Evolutionary conservation across 2,888 invertebrate genomes (phyloP).

Genomic region (Epirrhoe tristata): DNA sequence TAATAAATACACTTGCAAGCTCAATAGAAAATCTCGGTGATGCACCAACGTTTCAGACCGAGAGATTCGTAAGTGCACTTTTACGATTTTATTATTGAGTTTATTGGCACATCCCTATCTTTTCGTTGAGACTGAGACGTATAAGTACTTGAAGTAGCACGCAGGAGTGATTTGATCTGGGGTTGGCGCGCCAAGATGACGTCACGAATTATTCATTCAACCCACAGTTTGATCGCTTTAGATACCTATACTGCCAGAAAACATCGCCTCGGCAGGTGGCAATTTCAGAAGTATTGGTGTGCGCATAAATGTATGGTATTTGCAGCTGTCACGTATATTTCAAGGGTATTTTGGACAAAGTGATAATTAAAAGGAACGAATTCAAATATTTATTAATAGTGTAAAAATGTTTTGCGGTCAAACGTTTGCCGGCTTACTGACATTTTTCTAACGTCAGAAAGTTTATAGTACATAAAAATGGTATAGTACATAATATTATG

Average conservation of each 20-base stretch:
- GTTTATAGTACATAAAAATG: too few relatives aligned
- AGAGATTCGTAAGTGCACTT: constrained; percentile 16
- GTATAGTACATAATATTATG: not conserved
- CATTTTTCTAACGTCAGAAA: too few relatives aligned
- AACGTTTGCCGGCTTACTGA: too few relatives aligned
- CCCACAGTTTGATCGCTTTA: constrained; percentile 13
- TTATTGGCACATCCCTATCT: constrained; percentile 21
- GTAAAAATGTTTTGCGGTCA: not conserved
- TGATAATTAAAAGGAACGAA: not conserved
- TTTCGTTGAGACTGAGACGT: constrained; percentile 15
- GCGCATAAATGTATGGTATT: constrained; percentile 7
- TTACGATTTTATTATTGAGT: constrained; percentile 25
- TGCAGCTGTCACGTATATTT: constrained; percentile 6
- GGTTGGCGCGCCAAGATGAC: constrained; percentile 66
- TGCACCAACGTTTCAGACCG: constrained; percentile 5
- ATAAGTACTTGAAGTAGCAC: constrained; percentile 17
- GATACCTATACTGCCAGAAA: constrained; percentile 8
- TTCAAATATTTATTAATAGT: not conserved
- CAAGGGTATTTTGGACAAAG: not conserved
- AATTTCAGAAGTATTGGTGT: constrained; percentile 10
- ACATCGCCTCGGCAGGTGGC: constrained; percentile 25
- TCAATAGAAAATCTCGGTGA: constrained; percentile 25
- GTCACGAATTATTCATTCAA: constrained; percentile 68
- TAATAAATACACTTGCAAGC: constrained; percentile 24
- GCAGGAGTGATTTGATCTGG: constrained; percentile 70